Evolutionary conservation across 2,888 invertebrate species (phyloP).

Genomic region (Drosophila testacea): DNA sequence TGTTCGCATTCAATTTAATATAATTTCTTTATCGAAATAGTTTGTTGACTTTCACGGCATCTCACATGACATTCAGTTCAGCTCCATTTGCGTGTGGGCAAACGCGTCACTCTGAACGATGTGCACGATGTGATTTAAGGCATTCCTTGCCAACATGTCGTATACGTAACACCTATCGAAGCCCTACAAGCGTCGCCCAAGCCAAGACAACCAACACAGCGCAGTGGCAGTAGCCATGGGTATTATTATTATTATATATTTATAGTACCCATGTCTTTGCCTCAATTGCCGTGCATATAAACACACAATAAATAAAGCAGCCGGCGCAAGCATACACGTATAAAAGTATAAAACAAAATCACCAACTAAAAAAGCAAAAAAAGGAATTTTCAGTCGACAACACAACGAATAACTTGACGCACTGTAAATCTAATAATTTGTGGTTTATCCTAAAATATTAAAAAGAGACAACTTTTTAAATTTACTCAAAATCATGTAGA

Average conservation of each 20-base stretch:
- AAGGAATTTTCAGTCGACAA: background rate
- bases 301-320: conserved; percentile 63
- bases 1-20: conserved; percentile 59
- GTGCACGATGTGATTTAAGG: conserved; percentile 23
- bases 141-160: conserved; percentile 38
- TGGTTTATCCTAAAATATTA: no score
- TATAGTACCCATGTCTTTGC: conserved; percentile 51
- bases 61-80: conserved; percentile 57
- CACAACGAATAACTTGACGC: background rate
- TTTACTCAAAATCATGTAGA: no score
- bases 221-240: conserved; percentile 19
- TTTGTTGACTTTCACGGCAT: conserved; percentile 51
- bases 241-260: conserved; percentile 33
- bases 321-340: conserved; percentile 41
- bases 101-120: conserved; percentile 41
- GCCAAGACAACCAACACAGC: conserved; percentile 4
- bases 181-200: conserved; percentile 43
- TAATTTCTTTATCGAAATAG: conserved; percentile 72
- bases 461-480: no score
- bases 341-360: conserved; percentile 49
- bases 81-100: conserved; percentile 45
- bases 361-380: conserved; percentile 37
- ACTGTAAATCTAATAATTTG: background rate
- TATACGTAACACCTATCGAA: conserved; percentile 55
- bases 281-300: conserved; percentile 60